Base-by-base conservation (phyloP, 2,797 vertebrate species). In the Sebastes trivittatus region DNA sequence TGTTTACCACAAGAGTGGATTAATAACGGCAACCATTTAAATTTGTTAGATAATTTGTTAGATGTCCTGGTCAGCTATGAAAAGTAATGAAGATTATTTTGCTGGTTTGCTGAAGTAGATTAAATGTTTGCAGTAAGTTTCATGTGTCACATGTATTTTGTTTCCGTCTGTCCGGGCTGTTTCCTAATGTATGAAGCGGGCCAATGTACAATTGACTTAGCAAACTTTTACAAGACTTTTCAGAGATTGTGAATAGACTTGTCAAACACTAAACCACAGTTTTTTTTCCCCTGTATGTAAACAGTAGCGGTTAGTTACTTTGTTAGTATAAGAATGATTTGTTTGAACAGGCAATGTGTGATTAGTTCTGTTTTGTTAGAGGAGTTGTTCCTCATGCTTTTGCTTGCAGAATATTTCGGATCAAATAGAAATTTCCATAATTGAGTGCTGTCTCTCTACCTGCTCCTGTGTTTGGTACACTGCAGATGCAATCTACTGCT, bases 271-370 rank as follows among this genome's bases (percentile, higher is more conserved):
- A 7, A 82, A 76, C 81, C 69, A 56, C 49, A 14, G 6, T 23
- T 38, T 55, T 76, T 23, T 74, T 62, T 8, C 6, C 25, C 8
- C 8, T 61, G 11, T 81, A 72, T 78, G 75, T 81, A 88, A 88
- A 91, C 80, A 77, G 72, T 23, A 78, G 88, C 3, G 23, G 76
- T 87, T 79, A 63, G 64, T 77, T 73, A 27, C 36, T 36, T 5
- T 88, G 89, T 93, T 92, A 90, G 81, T 59, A 27, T 25, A 88
- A 67, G 38, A 81, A 62, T n/a, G 56, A 90, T 89, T 89, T 91
- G 76, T 90, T 90, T 89, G 30, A 86, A 74, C 64, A 70, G 54
- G 32, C 70, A 27, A 52, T 67, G 61, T 77, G 73, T 82, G 78
- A 87, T 72, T 62, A 46, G 72, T 66, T 82, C 52, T 46, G 72